Conservation (phyloP, 1,140 invertebrate genomes). For the Piezodorus guildinii region DNA sequence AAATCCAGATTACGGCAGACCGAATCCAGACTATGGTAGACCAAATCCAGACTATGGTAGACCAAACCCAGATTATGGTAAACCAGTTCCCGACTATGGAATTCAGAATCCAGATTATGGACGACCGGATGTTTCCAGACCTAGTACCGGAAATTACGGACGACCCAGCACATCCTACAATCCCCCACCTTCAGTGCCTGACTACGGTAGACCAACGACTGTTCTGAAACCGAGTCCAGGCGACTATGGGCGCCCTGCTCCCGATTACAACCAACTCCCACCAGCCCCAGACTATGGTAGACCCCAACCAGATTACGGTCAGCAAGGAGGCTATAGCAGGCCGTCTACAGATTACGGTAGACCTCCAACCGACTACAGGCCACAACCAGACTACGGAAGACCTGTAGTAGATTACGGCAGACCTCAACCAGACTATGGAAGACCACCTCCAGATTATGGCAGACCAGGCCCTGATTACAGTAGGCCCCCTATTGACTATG, state of each 20-base stretch:
- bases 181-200: background rate
- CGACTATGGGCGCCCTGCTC: background rate
- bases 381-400: background rate
- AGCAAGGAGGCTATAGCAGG: no score
- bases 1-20: background rate
- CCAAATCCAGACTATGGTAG: conserved; percentile 7
- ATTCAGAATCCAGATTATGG: background rate
- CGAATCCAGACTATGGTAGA: background rate
- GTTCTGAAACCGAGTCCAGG: background rate
- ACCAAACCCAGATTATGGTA: background rate
- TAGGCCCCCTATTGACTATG: background rate
- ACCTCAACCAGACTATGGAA: background rate
- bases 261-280: background rate
- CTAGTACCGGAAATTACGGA: background rate
- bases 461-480: background rate
- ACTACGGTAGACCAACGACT: background rate
- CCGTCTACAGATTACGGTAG: background rate
- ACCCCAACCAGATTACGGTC: background rate
- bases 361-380: conserved; percentile 2
- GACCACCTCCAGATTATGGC: background rate
- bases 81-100: background rate
- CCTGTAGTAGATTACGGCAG: background rate
- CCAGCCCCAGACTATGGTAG: background rate
- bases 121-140: background rate
- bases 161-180: background rate